Base-by-base conservation (phyloP, 1,140 invertebrate species). In the Aporrectodea caliginosa region DNA sequence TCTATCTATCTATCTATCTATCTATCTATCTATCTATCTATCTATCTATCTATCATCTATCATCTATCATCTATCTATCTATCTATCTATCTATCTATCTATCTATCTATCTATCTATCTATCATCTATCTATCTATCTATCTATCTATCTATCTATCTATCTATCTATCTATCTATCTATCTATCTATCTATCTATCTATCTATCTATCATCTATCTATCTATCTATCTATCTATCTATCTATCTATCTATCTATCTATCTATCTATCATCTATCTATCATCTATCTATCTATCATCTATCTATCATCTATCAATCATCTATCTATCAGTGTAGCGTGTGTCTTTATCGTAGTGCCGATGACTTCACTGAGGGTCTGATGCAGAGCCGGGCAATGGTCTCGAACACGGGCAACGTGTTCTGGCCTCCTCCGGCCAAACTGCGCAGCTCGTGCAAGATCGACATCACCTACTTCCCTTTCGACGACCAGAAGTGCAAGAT, bases 281-380 rank as follows among this genome's bases (percentile, higher is more conserved):
- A 22, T 58, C 43, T 58, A 22, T 58, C 43, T 58, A 58, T 58
- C 43, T 58, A 22, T 12, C 43, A 58, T 58, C 43, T 58, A 22
- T 58, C 43, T 58, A 22, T 22, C 43, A 22, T 22, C 43, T 58
- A 22, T 22, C 43, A 12, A 58, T 58, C 43, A 22, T 58, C 43
- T 58, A 22, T 58, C 22, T 58, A 22, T 22, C 43, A 12, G 43
- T 58, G 6, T 58, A 12, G 6, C 43, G 43, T 58, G 6, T 58
- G 6, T 58, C 22, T 58, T 35, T 35, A 33, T 80, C 75, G 6
- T 82, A 94, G 93, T 87, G 96, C 96, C 84, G 97, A 98, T 89
- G 96, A 97, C 29, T 98, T 98, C 87, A 98, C 98, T 88, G 96
- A 98, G 89, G 95, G 97, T 58, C 97, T 95, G 0, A 89, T 98